Conservation (phyloP, 2,113 vertebrate genomes). For the Osmerus eperlanus region DNA sequence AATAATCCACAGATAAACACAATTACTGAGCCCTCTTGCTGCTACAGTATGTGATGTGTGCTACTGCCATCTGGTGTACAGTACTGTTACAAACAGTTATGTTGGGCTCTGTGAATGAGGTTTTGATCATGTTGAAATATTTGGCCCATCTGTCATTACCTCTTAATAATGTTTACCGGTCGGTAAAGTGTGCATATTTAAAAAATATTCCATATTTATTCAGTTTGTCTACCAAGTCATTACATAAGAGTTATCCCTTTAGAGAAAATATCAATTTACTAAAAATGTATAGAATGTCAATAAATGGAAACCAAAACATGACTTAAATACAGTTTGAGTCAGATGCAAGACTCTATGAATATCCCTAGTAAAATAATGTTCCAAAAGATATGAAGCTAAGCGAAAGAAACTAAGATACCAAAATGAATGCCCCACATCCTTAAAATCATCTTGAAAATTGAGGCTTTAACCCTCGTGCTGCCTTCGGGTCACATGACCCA, state of each 20-base stretch:
- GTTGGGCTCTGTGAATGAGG: too few relatives aligned
- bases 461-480: too few relatives aligned
- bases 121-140: not conserved
- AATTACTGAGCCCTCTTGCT: too few relatives aligned
- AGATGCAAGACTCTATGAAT: not conserved
- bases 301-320: not conserved
- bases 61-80: too few relatives aligned
- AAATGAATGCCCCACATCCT: not conserved
- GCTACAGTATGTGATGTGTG: too few relatives aligned
- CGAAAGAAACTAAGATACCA: not conserved
- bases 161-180: too few relatives aligned
- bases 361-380: not conserved
- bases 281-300: not conserved
- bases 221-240: not conserved
- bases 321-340: not conserved
- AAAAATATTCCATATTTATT: conserved; percentile 1
- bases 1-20: too few relatives aligned
- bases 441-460: not conserved
- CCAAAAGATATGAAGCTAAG: not conserved
- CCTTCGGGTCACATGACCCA: too few relatives aligned
- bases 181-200: not conserved
- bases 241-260: not conserved
- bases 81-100: too few relatives aligned
- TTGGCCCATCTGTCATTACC: not conserved
- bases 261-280: not conserved